Base-by-base conservation (phyloP, 2,797 vertebrate species). In the Salmo trutta region DNA sequence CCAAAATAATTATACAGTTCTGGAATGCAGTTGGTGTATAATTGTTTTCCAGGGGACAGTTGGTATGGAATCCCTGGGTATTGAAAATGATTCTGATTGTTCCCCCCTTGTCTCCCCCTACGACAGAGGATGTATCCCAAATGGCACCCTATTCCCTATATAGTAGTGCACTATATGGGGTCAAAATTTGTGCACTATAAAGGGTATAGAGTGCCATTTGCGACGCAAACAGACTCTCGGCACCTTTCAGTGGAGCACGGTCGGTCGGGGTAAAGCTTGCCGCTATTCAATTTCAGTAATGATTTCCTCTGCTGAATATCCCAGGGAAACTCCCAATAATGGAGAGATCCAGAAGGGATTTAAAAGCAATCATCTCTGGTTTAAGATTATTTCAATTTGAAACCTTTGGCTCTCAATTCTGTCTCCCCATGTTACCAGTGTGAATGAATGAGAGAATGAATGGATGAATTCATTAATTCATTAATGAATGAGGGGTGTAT, bases 361-460 rank as follows among this genome's bases (percentile, higher is more conserved):
- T 84, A 76, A 81, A 88, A 81, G 78, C 80, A 83, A 82, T 86
- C 75, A 79, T 80, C 76, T 82, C 78, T 52, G 71, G 75, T 27
- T 78, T 84, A 76, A 81, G 69, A 84, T 83, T 27, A 82, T 83
- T 86, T 85, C 79, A 79, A 68, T 83, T 80, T 72, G 65, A 80
- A 80, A 83, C 53, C 47, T 56, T 51, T 54, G 52, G 29, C 7
- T 75, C 53, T n/a, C 71, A 68, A 73, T 73, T 66, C 56, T 5
- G 19, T 15, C 75, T 33, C 66, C 31, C 65, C 21, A 47, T 47
- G 24, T 71, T 75, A 53, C 75, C 21, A 54, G 10, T 21, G 73
- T 74, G 74, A 73, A 74, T 79, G 79, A 83, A 77, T 81, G 66
- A 80, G 65, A 29, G 29, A 19, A 3, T 41, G 62, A 59, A 31